Evolutionary conservation across 2,113 vertebrate species (phyloP), one percentile per base, ranked within the genome.

Genomic region (Trinectes maculatus): DNA sequence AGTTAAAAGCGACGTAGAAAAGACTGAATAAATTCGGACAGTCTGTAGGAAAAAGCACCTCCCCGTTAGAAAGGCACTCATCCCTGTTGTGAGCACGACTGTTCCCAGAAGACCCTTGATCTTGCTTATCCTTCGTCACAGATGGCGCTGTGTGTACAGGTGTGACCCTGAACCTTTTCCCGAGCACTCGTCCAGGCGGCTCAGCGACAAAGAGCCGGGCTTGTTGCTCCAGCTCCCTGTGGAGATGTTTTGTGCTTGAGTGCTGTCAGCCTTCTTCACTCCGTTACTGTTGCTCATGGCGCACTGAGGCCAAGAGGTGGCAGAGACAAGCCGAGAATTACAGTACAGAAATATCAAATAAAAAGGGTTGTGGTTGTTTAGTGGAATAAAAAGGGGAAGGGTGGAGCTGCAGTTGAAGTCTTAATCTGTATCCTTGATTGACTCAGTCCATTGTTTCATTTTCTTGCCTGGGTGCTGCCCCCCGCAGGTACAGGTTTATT

Each of bases 401-500:
- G 39, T 10, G 37, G 39, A 22, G 29, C 54, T 72, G 65, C 59
- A 65, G 52, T 75, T 49, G 26, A 63, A 80, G 54, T 43, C 59
- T 11, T 67, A 48, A 74, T 68, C 34, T 29, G 48, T 42, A 16
- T n/a, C n/a, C 18, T 62, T 7, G 25, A 39, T 54, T 74, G 60
- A 56, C 71, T 28, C 13, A 18, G n/a, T 83, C 57, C 22, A 2
- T 65, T 80, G 51, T 9, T 82, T 87, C 40, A 91, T 74, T 90
- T 91, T 69, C 85, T 85, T 7, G 62, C 65, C 24, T 86, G 87
- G n/a, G 28, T 8, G 42, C 44, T 36, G 11, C 91, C 82, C 79
- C 87, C 2, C 51, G 80, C 69, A 70, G 91, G 87, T 84, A 92
- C 80, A 34, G 91, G 92, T 83, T 96, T 94, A 82, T 86, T 95